These are phyloP conservation scores for Trachelipus rathkii DNA, from an alignment of 1,140 invertebrate genomes.

Conservation along the genomic window DNA sequence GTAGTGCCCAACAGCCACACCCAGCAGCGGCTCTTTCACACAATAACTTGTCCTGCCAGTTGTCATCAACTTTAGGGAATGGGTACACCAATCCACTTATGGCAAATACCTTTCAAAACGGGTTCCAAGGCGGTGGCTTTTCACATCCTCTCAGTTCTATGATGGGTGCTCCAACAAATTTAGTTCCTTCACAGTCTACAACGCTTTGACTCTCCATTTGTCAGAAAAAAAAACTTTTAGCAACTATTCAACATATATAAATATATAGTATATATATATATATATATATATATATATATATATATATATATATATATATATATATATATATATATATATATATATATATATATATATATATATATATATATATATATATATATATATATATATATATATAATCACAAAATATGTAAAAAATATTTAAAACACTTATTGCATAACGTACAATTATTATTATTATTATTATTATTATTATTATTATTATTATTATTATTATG, in stretches of 20 bases:
- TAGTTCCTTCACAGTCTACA: neutral
- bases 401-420: neutral
- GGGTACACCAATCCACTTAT: neutral
- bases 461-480: too few species aligned
- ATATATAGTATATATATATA: neutral
- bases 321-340: slow-evolving; percentile 10
- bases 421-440: too few species aligned
- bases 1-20: slow-evolving; percentile 27
- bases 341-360: slow-evolving; percentile 2
- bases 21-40: slow-evolving; percentile 28
- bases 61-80: slow-evolving; percentile 33
- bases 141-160: neutral
- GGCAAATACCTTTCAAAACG: neutral
- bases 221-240: too few species aligned
- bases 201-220: neutral
- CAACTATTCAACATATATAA: too few species aligned
- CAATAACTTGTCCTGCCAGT: slow-evolving; percentile 30
- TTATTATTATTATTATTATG: too few species aligned
- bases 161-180: neutral
- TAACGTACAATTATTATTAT: too few species aligned
- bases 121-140: neutral
- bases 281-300: slow-evolving; percentile 4
- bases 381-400: neutral
- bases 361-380: slow-evolving; percentile 3
- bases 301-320: slow-evolving; percentile 14